A percentile compares a stretch with the other conserved stretches of the same genome.
These are phyloP conservation scores for Stenchaetothrips biformis DNA, from an alignment of 2,888 invertebrate genomes.

Conservation along the genomic window DNA sequence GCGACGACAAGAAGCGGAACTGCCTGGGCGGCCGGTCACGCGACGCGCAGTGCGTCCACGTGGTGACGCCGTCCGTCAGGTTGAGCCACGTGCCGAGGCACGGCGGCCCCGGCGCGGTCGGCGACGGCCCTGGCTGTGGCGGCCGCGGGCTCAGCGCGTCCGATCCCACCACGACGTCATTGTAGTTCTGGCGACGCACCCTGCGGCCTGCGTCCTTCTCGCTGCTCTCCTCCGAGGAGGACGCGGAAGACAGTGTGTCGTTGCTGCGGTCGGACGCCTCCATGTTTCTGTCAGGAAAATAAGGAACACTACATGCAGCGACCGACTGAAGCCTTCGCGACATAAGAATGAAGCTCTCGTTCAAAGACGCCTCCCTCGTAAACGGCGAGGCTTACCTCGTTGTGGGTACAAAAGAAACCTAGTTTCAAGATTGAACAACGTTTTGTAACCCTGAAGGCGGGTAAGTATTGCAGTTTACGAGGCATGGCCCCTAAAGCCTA, in stretches of 20 bases:
- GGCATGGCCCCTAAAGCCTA: too few species aligned
- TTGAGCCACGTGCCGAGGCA: slow-evolving; percentile 57
- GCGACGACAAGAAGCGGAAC: slow-evolving; percentile 57
- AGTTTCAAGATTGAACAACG: too few species aligned
- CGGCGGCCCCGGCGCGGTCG: slow-evolving; percentile 37
- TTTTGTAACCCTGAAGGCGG: too few species aligned
- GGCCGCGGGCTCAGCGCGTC: slow-evolving; percentile 17
- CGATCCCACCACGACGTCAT: slow-evolving; percentile 27
- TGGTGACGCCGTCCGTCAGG: slow-evolving; percentile 55
- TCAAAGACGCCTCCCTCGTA: background rate
- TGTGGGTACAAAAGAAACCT: too few species aligned
- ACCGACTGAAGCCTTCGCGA: too few species aligned
- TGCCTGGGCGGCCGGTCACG: slow-evolving; percentile 55
- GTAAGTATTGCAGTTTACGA: too few species aligned
- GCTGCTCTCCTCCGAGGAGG: slow-evolving; percentile 26
- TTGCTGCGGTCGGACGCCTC: too few species aligned
- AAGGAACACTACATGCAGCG: too few species aligned
- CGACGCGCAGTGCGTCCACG: slow-evolving; percentile 58
- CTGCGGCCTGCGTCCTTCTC: slow-evolving; percentile 6
- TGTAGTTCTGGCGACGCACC: slow-evolving; percentile 1
- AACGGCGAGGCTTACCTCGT: background rate
- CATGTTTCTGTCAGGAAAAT: too few species aligned
- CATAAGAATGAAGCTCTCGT: too few species aligned
- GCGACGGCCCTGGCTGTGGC: slow-evolving; percentile 27
- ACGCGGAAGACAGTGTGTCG: background rate